Conservation (phyloP, 2,113 vertebrate genomes). For the Alosa alosa region DNA sequence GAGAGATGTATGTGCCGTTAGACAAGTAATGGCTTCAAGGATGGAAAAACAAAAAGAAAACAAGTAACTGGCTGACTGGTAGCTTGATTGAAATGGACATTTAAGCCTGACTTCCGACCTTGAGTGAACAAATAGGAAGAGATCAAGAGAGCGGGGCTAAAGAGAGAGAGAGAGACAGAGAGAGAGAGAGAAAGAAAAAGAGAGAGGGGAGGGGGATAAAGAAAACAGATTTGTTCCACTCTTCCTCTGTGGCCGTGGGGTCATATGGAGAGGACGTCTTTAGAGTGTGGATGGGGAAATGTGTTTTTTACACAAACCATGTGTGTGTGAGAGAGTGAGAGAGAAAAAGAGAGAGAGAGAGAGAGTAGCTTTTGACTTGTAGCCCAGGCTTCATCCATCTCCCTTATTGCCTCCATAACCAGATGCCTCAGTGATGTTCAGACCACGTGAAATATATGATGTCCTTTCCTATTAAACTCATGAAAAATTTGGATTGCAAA, state of each 20-base stretch:
- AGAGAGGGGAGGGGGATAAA: constrained; percentile 1
- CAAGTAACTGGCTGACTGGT: background rate
- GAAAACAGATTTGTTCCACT: constrained; percentile 21
- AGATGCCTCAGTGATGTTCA: background rate
- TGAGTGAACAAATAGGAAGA: background rate
- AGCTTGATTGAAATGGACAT: background rate
- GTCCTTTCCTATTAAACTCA: background rate
- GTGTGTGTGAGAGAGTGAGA: constrained; percentile 23
- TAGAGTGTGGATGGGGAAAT: constrained; percentile 26
- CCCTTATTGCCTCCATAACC: background rate
- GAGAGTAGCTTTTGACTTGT: background rate
- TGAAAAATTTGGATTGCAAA: background rate
- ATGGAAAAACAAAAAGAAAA: constrained; percentile 6
- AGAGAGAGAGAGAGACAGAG: background rate
- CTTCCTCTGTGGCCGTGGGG: background rate
- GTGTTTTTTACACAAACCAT: constrained; percentile 37
- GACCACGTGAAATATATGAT: background rate
- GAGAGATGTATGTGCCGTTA: background rate
- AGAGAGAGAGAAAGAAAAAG: background rate
- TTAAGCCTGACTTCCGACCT: constrained; percentile 1
- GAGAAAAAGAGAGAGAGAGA: background rate
- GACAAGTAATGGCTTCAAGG: background rate
- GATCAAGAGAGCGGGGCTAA: background rate
- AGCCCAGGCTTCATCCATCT: background rate
- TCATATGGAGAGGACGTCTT: constrained; percentile 8